A percentile compares a stretch with the other conserved stretches of the same genome.
These are phyloP conservation scores for Hemicentrotus pulcherrimus DNA, from an alignment of 35 echinoderm and acorn worm species.

Conservation along the genomic window DNA sequence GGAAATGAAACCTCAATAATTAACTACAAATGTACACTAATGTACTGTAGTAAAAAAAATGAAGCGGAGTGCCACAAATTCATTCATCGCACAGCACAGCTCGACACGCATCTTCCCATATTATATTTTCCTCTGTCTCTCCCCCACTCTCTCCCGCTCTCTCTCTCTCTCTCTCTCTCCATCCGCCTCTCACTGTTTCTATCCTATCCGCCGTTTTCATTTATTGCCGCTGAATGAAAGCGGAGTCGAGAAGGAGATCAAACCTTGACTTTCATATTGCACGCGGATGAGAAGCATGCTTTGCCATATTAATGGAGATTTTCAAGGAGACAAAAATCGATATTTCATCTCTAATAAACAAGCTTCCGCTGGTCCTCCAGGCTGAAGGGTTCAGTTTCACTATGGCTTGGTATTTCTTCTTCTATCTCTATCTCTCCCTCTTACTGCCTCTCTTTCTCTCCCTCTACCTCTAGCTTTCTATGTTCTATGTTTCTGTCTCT, in stretches of 20 bases:
- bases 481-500: not conserved
- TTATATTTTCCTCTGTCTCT: too few species aligned
- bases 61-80: not conserved
- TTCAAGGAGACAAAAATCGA: conserved; percentile 17
- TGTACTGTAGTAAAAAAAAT: not conserved
- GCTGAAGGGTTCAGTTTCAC: not conserved
- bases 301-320: not conserved
- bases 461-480: not conserved
- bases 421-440: not conserved
- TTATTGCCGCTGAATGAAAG: not conserved
- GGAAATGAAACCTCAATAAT: not conserved
- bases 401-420: not conserved
- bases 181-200: not conserved
- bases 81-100: not conserved
- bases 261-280: conserved; percentile 12
- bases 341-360: conserved; percentile 18
- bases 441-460: not conserved
- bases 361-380: not conserved
- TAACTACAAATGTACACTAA: not conserved
- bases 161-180: not conserved
- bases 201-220: not conserved
- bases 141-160: not conserved
- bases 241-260: not conserved
- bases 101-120: not conserved
- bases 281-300: not conserved